Conservation (phyloP, 1,140 invertebrate genomes). For the Maconellicoccus hirsutus region DNA sequence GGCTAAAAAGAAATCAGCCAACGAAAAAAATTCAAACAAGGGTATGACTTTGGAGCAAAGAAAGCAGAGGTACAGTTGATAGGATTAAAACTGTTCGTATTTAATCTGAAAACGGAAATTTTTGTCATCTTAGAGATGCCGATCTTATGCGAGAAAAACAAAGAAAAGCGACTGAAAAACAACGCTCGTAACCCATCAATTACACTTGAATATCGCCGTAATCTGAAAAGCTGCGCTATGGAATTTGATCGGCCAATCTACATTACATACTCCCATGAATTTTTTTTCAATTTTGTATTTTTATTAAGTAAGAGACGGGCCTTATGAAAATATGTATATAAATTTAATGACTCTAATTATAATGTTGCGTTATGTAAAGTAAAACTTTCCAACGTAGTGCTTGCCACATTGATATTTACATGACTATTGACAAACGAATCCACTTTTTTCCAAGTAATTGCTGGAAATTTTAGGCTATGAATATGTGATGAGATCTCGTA, state of each 20-base stretch:
- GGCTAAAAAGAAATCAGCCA: slow-evolving; percentile 49
- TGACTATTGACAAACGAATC: not conserved
- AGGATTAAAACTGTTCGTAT: not conserved
- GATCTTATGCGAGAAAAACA: slow-evolving; percentile 72
- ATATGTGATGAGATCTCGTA: not conserved
- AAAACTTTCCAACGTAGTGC: not conserved
- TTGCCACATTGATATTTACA: not conserved
- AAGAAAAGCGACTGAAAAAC: slow-evolving; percentile 31
- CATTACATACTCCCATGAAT: not conserved
- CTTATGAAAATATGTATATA: not conserved
- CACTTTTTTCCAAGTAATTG: not conserved
- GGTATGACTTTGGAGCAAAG: slow-evolving; percentile 62
- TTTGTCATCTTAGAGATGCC: slow-evolving; percentile 53
- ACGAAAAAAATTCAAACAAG: slow-evolving; percentile 47
- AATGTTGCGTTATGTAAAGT: not conserved
- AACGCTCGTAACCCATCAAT: not conserved
- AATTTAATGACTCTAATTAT: not conserved
- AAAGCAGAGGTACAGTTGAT: slow-evolving; percentile 52
- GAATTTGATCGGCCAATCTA: not conserved
- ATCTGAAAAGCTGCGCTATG: not conserved
- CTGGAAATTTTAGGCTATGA: not conserved
- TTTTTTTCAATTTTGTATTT: not conserved
- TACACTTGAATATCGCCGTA: not conserved
- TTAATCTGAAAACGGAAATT: slow-evolving; percentile 23
- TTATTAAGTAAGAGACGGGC: not conserved